Conservation (phyloP, 2,797 vertebrate species). For the Carcharodon carcharias region DNA sequence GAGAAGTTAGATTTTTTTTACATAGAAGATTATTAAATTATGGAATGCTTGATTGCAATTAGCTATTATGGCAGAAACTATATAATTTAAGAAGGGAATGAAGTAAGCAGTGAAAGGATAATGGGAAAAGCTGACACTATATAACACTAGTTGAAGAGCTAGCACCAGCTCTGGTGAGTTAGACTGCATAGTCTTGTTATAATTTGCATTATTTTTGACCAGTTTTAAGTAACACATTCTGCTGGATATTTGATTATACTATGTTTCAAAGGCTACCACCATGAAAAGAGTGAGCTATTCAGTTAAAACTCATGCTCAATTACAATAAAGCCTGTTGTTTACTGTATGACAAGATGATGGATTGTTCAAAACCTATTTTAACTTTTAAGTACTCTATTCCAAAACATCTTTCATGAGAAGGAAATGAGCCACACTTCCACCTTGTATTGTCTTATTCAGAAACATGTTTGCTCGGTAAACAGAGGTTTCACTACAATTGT, state of each 20-base stretch:
- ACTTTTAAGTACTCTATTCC: slow-evolving; percentile 50
- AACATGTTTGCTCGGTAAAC: slow-evolving; percentile 37
- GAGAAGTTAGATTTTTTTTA: not conserved
- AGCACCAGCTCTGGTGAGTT: not conserved
- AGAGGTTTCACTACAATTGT: slow-evolving; percentile 39
- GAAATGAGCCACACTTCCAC: slow-evolving; percentile 60
- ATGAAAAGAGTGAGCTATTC: slow-evolving; percentile 41
- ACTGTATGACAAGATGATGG: slow-evolving; percentile 60
- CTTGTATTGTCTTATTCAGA: slow-evolving; percentile 27
- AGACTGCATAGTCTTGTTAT: not conserved
- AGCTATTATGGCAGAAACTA: not conserved
- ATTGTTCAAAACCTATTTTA: slow-evolving; percentile 60
- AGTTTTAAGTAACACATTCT: not conserved
- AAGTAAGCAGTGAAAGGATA: not conserved
- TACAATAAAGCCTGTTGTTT: slow-evolving; percentile 1
- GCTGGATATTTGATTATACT: not conserved
- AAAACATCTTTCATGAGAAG: slow-evolving; percentile 57
- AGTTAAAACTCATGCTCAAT: slow-evolving; percentile 52
- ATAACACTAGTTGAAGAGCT: not conserved
- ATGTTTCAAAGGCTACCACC: not conserved
- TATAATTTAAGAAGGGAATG: not conserved
- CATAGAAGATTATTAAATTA: not conserved
- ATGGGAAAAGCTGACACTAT: not conserved
- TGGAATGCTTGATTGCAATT: not conserved
- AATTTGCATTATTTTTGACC: not conserved